Evolutionary conservation across 2,113 vertebrate genomes (phyloP).

Genomic region (Lanius ludovicianus): DNA sequence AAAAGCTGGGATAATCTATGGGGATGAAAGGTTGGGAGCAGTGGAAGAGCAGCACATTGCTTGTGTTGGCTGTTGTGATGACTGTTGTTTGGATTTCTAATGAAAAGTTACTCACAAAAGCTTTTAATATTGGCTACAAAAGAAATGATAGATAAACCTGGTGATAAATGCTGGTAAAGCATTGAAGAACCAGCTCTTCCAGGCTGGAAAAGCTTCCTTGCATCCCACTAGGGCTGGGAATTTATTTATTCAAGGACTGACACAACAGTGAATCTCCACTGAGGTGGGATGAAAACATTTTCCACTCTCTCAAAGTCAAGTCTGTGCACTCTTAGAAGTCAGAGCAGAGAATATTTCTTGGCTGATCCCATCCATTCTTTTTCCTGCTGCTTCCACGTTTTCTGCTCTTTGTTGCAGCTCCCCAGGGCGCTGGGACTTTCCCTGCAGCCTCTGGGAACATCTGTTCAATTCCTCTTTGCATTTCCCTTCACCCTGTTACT

Average conservation of each 20-base stretch:
- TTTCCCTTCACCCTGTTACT: background rate
- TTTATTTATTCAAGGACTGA: background rate
- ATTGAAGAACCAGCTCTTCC: background rate
- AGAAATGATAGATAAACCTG: background rate
- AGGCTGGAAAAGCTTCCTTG: background rate
- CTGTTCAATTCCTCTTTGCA: background rate
- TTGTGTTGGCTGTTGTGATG: background rate
- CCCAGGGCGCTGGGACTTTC: background rate
- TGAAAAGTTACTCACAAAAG: constrained; percentile 15
- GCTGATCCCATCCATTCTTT: background rate
- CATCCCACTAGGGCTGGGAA: background rate
- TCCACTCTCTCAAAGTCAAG: background rate
- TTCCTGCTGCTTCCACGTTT: background rate
- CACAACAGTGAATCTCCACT: accelerated
- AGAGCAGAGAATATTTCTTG: background rate
- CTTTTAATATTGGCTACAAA: background rate
- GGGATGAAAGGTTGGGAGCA: constrained; percentile 8
- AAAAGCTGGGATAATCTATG: background rate
- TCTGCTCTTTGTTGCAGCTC: background rate
- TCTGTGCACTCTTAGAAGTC: accelerated
- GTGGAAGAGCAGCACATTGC: background rate
- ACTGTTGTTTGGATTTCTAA: background rate
- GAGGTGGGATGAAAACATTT: background rate
- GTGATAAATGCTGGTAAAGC: background rate
- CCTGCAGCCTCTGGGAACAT: background rate